These are phyloP conservation scores for Limanda limanda DNA, from an alignment of 2,113 vertebrate genomes.

Conservation along the genomic window DNA sequence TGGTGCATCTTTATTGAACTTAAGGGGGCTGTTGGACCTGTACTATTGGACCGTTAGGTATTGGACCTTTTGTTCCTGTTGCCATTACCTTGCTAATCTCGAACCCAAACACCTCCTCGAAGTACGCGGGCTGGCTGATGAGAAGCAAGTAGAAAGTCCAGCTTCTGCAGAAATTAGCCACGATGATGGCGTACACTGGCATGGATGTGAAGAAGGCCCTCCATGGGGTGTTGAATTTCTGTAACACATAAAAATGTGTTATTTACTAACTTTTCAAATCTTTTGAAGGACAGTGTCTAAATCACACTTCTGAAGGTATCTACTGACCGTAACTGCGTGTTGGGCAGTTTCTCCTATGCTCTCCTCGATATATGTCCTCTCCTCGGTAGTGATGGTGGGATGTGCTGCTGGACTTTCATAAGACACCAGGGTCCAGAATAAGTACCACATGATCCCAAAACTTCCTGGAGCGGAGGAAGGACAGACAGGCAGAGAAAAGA, in stretches of 20 bases:
- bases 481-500: neutral
- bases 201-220: slow-evolving; percentile 91
- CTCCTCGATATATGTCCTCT: slow-evolving; percentile 95
- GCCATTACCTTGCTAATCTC: slow-evolving; percentile 92
- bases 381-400: slow-evolving; percentile 95
- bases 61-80: neutral
- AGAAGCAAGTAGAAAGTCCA: slow-evolving; percentile 95
- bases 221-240: slow-evolving; percentile 95
- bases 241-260: slow-evolving; percentile 11
- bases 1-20: too few relatives aligned
- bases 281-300: too few relatives aligned
- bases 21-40: too few relatives aligned
- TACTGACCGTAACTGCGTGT: slow-evolving; percentile 76
- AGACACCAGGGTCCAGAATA: slow-evolving; percentile 98
- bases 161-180: slow-evolving; percentile 93
- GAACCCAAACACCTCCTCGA: slow-evolving; percentile 93
- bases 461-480: slow-evolving; percentile 79
- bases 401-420: slow-evolving; percentile 97
- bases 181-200: slow-evolving; percentile 94
- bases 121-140: slow-evolving; percentile 93
- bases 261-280: neutral
- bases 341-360: slow-evolving; percentile 94
- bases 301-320: neutral
- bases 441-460: slow-evolving; percentile 96
- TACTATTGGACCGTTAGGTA: too few relatives aligned